phyloP scores from a whole-genome alignment of 2,113 vertebrate species.

The Rostratula benghalensis region DNA sequence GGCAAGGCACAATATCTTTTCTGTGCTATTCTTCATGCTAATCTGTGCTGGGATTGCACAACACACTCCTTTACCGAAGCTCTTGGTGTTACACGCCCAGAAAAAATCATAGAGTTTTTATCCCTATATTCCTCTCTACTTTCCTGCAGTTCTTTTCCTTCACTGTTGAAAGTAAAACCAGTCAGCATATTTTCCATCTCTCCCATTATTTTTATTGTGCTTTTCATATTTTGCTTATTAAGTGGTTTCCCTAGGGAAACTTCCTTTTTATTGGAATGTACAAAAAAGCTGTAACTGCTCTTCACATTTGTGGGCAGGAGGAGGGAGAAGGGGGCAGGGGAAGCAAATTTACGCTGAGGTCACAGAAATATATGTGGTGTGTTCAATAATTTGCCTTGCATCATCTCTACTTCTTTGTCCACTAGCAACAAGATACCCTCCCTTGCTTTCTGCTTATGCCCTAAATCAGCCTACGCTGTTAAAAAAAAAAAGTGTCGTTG shows the following conservation, averaged over 20 bases:
- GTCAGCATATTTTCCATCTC: neutral
- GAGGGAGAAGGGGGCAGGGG: neutral
- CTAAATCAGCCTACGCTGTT: neutral
- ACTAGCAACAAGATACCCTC: neutral
- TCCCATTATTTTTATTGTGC: neutral
- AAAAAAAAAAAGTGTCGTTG: neutral
- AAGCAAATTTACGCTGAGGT: conserved; percentile 4
- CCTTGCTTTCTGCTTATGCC: neutral
- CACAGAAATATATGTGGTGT: neutral
- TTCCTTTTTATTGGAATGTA: neutral
- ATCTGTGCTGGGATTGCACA: conserved; percentile 6
- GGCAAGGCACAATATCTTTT: neutral
- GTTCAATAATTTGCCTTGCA: neutral
- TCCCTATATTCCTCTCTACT: neutral
- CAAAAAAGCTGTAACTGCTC: conserved; percentile 3
- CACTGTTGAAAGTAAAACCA: neutral
- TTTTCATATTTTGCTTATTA: conserved; percentile 54
- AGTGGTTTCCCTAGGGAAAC: conserved; percentile 11
- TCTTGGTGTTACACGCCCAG: neutral
- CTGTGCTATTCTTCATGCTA: neutral
- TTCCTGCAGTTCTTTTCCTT: conserved; percentile 2
- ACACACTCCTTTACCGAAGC: neutral
- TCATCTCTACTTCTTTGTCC: neutral
- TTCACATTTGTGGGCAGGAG: neutral
- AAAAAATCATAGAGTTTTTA: neutral